phyloP scores from a whole-genome alignment of 2,797 vertebrate species.

The Sebastes alutus region DNA sequence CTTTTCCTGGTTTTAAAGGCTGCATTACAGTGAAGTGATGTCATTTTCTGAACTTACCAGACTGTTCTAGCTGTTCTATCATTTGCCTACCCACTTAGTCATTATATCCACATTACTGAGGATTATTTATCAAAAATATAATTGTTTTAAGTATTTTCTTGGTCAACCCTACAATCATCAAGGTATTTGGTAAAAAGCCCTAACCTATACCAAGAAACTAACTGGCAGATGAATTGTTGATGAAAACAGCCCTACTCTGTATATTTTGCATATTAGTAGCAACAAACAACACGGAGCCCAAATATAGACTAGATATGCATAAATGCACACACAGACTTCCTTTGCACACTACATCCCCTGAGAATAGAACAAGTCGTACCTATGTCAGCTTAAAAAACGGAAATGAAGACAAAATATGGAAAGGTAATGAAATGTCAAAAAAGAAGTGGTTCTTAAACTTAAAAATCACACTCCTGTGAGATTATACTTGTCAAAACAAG shows the following conservation, averaged over 20 bases:
- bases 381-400: constrained; percentile 4
- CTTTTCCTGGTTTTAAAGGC: too few relatives aligned
- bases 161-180: too few relatives aligned
- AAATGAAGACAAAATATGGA: background rate
- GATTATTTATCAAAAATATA: too few relatives aligned
- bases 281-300: background rate
- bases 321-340: background rate
- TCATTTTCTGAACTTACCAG: too few relatives aligned
- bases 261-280: background rate
- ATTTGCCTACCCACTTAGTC: too few relatives aligned
- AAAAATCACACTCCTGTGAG: constrained; percentile 11
- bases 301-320: constrained; percentile 1
- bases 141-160: too few relatives aligned
- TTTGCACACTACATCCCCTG: background rate
- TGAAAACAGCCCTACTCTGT: background rate
- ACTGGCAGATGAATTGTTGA: too few relatives aligned
- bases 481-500: constrained; percentile 21
- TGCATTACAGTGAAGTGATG: too few relatives aligned
- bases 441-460: constrained; percentile 12
- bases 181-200: too few relatives aligned
- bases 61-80: too few relatives aligned
- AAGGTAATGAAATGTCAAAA: constrained; percentile 15
- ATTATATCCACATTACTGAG: too few relatives aligned
- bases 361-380: constrained; percentile 16
- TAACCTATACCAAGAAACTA: too few relatives aligned